Evolutionary conservation across 1,140 invertebrate species (phyloP), one percentile per base, ranked within the genome.

Genomic region (Macrocentrus cingulum): DNA sequence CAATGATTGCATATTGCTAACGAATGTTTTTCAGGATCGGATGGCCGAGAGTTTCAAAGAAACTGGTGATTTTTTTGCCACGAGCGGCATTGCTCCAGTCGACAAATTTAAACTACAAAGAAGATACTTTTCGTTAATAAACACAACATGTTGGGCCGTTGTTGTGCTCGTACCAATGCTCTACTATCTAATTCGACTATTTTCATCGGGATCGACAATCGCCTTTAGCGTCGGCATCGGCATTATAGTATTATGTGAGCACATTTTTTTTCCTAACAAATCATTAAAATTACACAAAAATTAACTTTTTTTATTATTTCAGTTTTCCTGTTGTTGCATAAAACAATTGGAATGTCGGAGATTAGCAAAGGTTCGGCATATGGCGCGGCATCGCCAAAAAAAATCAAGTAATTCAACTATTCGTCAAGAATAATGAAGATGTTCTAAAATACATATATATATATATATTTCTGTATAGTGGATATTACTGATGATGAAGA

Each of bases 331-430:
- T 75, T 91, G 8, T 84, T 93, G 76, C 84, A 88, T 62, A 87
- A 89, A 77, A 85, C 88, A 42, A 91, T 94, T 60, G 87, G 87
- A 62, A 87, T 90, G 84, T 91, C 91, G 0, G 88, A 92, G 74
- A 91, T 93, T 61, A 90, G 88, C 65, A 90, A 91, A 72, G 85
- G 86, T 37, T 93, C 91, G 9, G 88, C 86, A n/a, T 92, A 93
- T 71, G 91, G 91, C 20, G 74, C 78, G 37, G 75, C 64, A 20
- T 62, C 67, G 13, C 60, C 69, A 9, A 72, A 71, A 41, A 71
- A 72, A 53, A 11, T 22, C 37, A 46, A 69, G 19, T 71, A 60
- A 62, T n/a, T n/a, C n/a, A n/a, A n/a, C n/a, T n/a, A n/a, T n/a
- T n/a, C n/a, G n/a, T n/a, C n/a, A n/a, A n/a, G n/a, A n/a, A n/a